Conservation (phyloP, 2,888 invertebrate species). For the Fragum whitleyi region DNA sequence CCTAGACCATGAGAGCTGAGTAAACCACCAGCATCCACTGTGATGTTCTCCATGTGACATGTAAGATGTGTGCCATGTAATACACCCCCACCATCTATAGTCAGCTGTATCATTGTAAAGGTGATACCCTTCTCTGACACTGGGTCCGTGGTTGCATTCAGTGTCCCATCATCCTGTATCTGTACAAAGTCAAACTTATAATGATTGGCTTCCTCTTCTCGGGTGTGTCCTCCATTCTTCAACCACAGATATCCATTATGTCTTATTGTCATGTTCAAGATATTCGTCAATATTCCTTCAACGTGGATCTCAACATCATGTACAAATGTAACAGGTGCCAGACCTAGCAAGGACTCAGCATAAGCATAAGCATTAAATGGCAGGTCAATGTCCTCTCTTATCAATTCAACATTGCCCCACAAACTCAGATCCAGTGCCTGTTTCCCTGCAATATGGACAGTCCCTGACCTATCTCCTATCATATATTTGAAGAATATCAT, state of each 20-base stretch:
- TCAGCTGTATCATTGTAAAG: constrained; percentile 64
- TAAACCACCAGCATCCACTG: constrained; percentile 75
- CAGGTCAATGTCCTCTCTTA: constrained; percentile 76
- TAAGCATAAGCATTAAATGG: constrained; percentile 77
- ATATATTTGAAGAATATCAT: constrained; percentile 78
- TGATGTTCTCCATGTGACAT: constrained; percentile 71
- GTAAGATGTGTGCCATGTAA: constrained; percentile 75
- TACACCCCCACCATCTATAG: constrained; percentile 76
- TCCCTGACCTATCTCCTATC: constrained; percentile 79
- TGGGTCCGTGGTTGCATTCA: constrained; percentile 75
- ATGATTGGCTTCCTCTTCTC: constrained; percentile 59
- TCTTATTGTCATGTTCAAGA: constrained; percentile 74
- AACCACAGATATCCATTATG: constrained; percentile 78
- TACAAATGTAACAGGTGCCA: constrained; percentile 75
- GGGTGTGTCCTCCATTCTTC: constrained; percentile 75
- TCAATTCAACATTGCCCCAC: constrained; percentile 44
- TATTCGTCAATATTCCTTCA: constrained; percentile 72
- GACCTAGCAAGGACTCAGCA: constrained; percentile 69
- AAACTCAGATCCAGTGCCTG: constrained; percentile 72
- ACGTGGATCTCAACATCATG: constrained; percentile 78
- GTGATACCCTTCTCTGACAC: constrained; percentile 72
- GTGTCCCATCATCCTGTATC: constrained; percentile 72
- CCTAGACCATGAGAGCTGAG: constrained; percentile 75
- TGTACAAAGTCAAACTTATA: constrained; percentile 71
- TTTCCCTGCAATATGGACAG: constrained; percentile 73